Base-by-base conservation (phyloP, 2,797 vertebrate genomes). In the Rhadinocentrus ornatus region DNA sequence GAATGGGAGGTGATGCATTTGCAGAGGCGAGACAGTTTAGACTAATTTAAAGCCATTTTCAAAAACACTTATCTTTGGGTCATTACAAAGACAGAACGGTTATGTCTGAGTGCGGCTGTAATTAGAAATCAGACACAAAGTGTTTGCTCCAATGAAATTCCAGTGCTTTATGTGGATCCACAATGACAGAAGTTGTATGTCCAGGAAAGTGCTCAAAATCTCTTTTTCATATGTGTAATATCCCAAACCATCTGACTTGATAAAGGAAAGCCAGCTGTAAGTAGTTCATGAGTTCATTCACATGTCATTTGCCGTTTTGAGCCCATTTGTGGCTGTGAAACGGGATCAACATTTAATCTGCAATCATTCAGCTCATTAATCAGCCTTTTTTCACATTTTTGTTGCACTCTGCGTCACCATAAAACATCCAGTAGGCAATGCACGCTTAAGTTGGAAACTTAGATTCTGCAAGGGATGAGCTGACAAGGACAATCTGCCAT, bases 1-100 rank as follows among this genome's bases (percentile, higher is more conserved):
- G 55, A 22, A 0, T 27, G 37, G 54, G 50, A 16, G 29, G 75
- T 73, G 72, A 85, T 75, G 78, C 59, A 62, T 83, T 73, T 52
- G 53, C 72, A 54, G 41, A 71, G 69, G 15, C 6, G 22, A 65
- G 53, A 63, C 55, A 16, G 55, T 65, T 54, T n/a, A 48, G 66
- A 57, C 35, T 64, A 24, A 83, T 78, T 79, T 55, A 77, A 61
- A 67, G 72, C 63, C 34, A 18, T 52, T 55, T 37, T 73, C 26
- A 44, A 31, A 73, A 58, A 20, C 69, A 32, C 65, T 50, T 4
- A 58, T 71, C 6, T 65, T 54, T 46, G 55, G 31, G 29, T 53
- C n/a, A 54, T 78, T 66, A 46, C 18, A 55, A 27, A 64, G 48
- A 63, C 7, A 0, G 24, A 10, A n/a, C 26, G 27, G n/a, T 18